phyloP scores from a whole-genome alignment of 2,113 vertebrate genomes.

The Callipepla californica region DNA sequence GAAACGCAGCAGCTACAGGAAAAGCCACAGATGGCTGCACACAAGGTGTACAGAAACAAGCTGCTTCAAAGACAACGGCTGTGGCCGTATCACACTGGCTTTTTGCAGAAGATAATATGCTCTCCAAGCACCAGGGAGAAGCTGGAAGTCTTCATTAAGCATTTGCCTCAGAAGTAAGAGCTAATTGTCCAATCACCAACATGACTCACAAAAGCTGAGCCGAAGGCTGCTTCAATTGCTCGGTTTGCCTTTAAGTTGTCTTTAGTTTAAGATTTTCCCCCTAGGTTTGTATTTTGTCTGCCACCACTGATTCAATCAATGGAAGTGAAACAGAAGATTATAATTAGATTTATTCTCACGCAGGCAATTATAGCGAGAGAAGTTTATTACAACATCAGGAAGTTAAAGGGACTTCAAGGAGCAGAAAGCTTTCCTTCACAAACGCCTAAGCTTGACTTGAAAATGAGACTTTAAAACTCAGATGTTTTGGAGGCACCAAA shows the following conservation, averaged over 20 bases:
- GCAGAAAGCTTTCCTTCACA: neutral
- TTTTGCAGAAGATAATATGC: neutral
- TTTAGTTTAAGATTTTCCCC: rapidly evolving
- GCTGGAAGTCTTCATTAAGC: neutral
- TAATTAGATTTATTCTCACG: neutral
- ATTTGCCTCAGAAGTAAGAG: neutral
- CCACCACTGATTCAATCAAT: neutral
- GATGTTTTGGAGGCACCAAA: neutral
- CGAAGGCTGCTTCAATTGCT: neutral
- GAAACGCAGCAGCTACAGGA: neutral
- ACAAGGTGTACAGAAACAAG: neutral
- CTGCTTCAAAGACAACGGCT: neutral
- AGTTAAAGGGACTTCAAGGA: neutral
- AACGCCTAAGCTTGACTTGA: neutral
- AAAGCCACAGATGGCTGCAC: neutral
- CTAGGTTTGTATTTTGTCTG: neutral
- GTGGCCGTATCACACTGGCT: rapidly evolving
- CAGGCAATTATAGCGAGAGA: neutral
- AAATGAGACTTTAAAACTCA: neutral
- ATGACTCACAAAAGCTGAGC: neutral
- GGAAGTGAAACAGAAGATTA: neutral
- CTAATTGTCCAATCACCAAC: neutral
- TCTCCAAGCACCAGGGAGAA: neutral
- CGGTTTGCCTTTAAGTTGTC: neutral
- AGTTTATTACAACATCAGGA: neutral